phyloP scores from a whole-genome alignment of 2,113 vertebrate genomes.

The Pituophis catenifer region DNA sequence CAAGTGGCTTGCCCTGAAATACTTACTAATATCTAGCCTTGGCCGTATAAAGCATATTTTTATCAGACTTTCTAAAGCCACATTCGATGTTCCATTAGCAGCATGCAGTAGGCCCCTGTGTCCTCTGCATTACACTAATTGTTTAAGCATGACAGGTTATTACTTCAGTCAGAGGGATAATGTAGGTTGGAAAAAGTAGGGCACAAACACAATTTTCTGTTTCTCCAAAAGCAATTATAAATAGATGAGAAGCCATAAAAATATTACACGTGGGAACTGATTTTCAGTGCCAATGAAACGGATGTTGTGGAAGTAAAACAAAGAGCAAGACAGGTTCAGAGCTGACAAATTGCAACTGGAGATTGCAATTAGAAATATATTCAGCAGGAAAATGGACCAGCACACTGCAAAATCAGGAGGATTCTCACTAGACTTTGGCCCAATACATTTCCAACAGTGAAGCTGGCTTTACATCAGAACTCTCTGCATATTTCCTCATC shows the following conservation, averaged over 20 bases:
- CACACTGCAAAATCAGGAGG: conserved; percentile 32
- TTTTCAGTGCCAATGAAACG: conserved; percentile 46
- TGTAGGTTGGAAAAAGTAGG: conserved; percentile 51
- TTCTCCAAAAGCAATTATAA: conserved; percentile 65
- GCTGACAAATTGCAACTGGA: conserved; percentile 52
- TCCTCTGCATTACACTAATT: conserved; percentile 61
- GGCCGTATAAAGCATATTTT: conserved; percentile 36
- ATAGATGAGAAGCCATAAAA: conserved; percentile 63
- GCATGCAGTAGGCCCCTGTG: conserved; percentile 46
- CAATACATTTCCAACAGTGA: conserved; percentile 39
- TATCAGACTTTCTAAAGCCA: conserved; percentile 51
- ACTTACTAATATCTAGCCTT: neutral
- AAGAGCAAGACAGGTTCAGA: conserved; percentile 38
- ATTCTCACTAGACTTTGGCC: conserved; percentile 46
- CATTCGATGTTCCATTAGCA: conserved; percentile 50
- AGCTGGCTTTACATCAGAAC: conserved; percentile 58
- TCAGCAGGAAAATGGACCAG: conserved; percentile 57
- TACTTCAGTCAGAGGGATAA: conserved; percentile 56
- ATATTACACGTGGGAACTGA: conserved; percentile 45
- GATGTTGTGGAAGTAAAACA: conserved; percentile 30
- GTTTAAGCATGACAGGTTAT: conserved; percentile 64
- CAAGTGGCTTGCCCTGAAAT: neutral
- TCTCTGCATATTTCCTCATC: neutral
- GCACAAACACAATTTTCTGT: conserved; percentile 61
- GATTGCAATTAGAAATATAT: conserved; percentile 63